These are phyloP conservation scores for Drosophila serrata DNA, from an alignment of 1,140 invertebrate genomes.

Conservation along the genomic window DNA sequence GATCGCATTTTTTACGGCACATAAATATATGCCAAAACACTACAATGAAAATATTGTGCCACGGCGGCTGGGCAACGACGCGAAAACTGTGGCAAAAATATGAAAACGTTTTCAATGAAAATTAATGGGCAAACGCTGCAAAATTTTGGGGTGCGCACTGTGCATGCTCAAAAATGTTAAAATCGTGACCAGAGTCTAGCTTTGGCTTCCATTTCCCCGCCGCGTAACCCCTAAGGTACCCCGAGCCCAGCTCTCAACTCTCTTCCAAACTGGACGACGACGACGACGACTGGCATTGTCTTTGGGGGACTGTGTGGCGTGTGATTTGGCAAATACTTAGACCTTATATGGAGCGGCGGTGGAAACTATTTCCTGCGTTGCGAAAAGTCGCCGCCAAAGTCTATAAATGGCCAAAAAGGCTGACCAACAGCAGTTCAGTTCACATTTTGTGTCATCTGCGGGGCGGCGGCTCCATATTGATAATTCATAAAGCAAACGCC, in stretches of 20 bases:
- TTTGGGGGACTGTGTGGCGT: conserved; percentile 66
- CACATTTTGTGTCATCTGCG: conserved; percentile 76
- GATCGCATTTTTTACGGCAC: conserved; percentile 84
- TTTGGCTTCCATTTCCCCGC: conserved; percentile 28
- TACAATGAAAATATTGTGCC: conserved; percentile 83
- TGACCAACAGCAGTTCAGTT: conserved; percentile 54
- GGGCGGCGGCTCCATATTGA: conserved; percentile 74
- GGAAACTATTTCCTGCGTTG: conserved; percentile 79
- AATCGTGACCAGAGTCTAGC: conserved; percentile 77
- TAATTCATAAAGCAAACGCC: conserved; percentile 77
- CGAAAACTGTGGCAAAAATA: conserved; percentile 77
- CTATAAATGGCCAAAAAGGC: conserved; percentile 28
- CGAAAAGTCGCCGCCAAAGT: conserved; percentile 42
- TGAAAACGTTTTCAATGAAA: conserved; percentile 84
- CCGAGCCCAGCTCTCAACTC: conserved; percentile 15
- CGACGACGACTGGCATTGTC: conserved; percentile 62
- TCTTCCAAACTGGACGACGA: conserved; percentile 36
- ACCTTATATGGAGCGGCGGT: conserved; percentile 77
- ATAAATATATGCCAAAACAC: conserved; percentile 84
- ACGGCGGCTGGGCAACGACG: conserved; percentile 38
- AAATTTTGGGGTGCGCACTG: conserved; percentile 81
- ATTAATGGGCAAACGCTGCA: conserved; percentile 81
- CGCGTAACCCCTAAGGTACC: conserved; percentile 12
- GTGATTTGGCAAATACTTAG: conserved; percentile 83
- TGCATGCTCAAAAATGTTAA: conserved; percentile 83